Evolutionary conservation across 1,140 invertebrate species (phyloP).

Genomic region (Achatina immaculata): DNA sequence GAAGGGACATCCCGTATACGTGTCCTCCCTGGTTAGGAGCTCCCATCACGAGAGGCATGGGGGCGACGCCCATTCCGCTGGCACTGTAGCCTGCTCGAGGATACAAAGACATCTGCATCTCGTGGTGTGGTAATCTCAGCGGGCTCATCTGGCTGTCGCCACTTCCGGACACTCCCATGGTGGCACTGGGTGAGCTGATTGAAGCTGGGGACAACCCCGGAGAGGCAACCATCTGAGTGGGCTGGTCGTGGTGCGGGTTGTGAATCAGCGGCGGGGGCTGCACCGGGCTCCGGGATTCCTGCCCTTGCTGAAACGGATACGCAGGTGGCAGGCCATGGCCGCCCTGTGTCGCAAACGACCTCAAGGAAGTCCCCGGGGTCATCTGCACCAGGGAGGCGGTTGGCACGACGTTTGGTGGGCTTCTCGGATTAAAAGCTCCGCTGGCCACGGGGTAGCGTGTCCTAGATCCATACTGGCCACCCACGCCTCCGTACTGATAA

Average conservation of each 20-base stretch:
- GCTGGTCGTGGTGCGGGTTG: conserved; percentile 21
- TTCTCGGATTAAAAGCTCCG: conserved; percentile 32
- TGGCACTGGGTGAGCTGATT: neutral
- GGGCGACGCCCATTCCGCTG: neutral
- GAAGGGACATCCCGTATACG: neutral
- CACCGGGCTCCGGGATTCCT: neutral
- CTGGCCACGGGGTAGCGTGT: conserved; percentile 32
- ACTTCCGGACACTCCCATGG: neutral
- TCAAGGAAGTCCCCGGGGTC: conserved; percentile 31
- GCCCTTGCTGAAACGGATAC: conserved; percentile 11
- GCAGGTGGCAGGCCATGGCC: conserved; percentile 32
- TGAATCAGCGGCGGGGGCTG: neutral
- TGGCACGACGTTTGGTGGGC: conserved; percentile 32
- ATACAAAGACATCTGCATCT: neutral
- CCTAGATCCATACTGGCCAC: neutral
- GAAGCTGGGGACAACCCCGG: neutral
- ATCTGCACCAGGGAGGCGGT: conserved; percentile 34
- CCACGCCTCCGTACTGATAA: conserved; percentile 14
- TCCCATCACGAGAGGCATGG: neutral
- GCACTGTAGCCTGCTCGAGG: neutral
- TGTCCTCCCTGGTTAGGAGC: neutral
- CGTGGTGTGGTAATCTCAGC: neutral
- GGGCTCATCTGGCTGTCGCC: neutral
- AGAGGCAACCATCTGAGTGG: neutral
- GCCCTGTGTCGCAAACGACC: conserved; percentile 28